Evolutionary conservation across 1,140 invertebrate genomes (phyloP).

Genomic region (Dinothrombium tinctorium): DNA sequence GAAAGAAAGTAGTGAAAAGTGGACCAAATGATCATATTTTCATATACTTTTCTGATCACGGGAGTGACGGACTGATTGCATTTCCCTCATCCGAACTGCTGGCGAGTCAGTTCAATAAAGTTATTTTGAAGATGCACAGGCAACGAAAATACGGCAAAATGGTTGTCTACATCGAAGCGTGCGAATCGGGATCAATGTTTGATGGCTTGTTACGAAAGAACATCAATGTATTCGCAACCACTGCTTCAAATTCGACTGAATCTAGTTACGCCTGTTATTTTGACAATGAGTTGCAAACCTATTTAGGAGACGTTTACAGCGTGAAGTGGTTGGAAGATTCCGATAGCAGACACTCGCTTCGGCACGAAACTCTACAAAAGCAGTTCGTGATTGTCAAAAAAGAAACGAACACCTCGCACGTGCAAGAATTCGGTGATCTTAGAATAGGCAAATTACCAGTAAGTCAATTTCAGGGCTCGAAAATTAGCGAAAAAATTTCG

Average conservation of each 20-base stretch:
- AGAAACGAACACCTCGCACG: conserved; percentile 35
- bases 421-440: conserved; percentile 32
- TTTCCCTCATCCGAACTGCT: conserved; percentile 27
- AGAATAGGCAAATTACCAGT: conserved; percentile 21
- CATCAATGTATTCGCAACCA: conserved; percentile 36
- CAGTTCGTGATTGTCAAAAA: conserved; percentile 32
- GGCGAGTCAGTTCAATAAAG: conserved; percentile 21
- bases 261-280: conserved; percentile 34
- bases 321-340: conserved; percentile 42
- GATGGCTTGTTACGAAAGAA: conserved; percentile 28
- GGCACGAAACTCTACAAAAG: conserved; percentile 27
- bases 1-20: conserved; percentile 23
- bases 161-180: conserved; percentile 38
- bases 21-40: conserved; percentile 34
- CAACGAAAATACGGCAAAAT: conserved; percentile 25
- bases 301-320: conserved; percentile 34
- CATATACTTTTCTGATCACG: conserved; percentile 40
- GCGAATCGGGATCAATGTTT: conserved; percentile 43
- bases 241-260: conserved; percentile 34
- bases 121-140: conserved; percentile 23
- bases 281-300: conserved; percentile 28
- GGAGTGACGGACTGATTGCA: conserved; percentile 30
- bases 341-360: conserved; percentile 30
- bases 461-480: conserved; percentile 22
- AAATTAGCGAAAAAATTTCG: too few species aligned